A percentile compares a stretch with the other conserved stretches of the same genome.
Evolutionary conservation across 2,888 invertebrate species (phyloP).

Genomic region (Masnerella sp.): DNA sequence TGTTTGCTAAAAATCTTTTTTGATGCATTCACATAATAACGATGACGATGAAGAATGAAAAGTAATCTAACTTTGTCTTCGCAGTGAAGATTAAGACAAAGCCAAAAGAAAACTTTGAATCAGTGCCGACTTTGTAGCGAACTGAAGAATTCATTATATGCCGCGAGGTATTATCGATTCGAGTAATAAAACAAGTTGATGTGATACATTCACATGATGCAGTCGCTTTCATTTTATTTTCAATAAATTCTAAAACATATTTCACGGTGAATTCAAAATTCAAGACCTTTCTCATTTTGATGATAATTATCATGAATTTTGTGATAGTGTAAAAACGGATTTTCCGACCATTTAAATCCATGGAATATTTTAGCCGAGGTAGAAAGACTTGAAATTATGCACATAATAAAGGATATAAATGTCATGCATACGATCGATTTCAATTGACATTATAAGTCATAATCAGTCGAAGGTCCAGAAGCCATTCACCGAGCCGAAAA

Average conservation of each 20-base stretch:
- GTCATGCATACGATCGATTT: not conserved
- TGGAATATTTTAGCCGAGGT: too few species aligned
- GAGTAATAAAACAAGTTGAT: constrained; percentile 9
- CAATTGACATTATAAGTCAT: constrained; percentile 3
- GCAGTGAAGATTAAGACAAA: constrained; percentile 15
- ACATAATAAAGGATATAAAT: too few species aligned
- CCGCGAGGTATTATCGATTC: constrained; percentile 20
- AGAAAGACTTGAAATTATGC: too few species aligned
- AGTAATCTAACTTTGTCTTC: constrained; percentile 39
- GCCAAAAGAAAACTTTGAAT: constrained; percentile 31
- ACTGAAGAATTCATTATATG: constrained; percentile 37
- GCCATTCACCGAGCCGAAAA: not conserved
- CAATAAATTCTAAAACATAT: too few species aligned
- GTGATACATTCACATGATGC: constrained; percentile 26
- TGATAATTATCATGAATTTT: too few species aligned
- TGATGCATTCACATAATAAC: constrained; percentile 6
- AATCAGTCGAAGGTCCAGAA: constrained; percentile 11
- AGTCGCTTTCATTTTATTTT: too few species aligned
- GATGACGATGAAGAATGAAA: constrained; percentile 31
- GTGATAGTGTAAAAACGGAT: too few species aligned
- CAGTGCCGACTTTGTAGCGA: constrained; percentile 16
- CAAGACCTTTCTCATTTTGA: too few species aligned
- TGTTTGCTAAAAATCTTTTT: constrained; percentile 1
- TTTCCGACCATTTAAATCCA: too few species aligned
- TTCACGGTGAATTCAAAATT: too few species aligned